phyloP scores from a whole-genome alignment of 2,113 vertebrate genomes.

The Megaleporinus macrocephalus region DNA sequence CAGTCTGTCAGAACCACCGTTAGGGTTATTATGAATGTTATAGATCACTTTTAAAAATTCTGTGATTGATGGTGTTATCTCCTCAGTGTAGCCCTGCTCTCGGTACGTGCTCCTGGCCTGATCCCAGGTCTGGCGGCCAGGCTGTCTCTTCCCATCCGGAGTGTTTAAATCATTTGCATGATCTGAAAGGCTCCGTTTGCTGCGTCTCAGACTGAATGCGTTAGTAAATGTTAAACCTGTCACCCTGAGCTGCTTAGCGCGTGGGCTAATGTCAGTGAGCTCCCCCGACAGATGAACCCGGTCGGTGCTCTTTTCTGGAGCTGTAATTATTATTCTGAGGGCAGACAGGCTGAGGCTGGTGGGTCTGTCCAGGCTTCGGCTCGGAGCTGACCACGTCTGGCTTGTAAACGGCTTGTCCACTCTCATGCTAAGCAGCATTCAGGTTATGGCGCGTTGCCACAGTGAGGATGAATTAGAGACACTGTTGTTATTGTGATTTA shows the following conservation, averaged over 20 bases:
- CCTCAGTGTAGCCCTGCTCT: too few relatives aligned
- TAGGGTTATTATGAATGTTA: too few relatives aligned
- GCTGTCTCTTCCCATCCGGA: not conserved
- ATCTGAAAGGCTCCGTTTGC: not conserved
- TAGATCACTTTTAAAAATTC: too few relatives aligned
- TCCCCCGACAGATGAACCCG: not conserved
- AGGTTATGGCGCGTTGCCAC: constrained; percentile 1
- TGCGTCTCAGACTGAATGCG: not conserved
- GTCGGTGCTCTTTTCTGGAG: not conserved
- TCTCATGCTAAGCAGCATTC: constrained; percentile 33
- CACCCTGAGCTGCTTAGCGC: not conserved
- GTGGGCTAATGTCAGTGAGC: not conserved
- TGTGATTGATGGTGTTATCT: not conserved
- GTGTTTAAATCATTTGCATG: not conserved
- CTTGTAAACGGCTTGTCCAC: constrained; percentile 13
- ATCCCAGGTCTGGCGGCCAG: not conserved
- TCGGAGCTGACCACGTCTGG: not conserved
- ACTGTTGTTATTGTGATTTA: constrained; percentile 18
- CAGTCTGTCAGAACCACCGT: too few relatives aligned
- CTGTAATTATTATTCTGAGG: constrained; percentile 11
- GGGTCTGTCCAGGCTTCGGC: not conserved
- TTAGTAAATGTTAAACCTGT: constrained; percentile 7
- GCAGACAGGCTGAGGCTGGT: not conserved
- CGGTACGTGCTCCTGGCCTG: not conserved
- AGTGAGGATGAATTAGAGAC: constrained; percentile 25